These are phyloP conservation scores for Cervus canadensis DNA, from an alignment of 2,113 vertebrate species.

Conservation along the genomic window DNA sequence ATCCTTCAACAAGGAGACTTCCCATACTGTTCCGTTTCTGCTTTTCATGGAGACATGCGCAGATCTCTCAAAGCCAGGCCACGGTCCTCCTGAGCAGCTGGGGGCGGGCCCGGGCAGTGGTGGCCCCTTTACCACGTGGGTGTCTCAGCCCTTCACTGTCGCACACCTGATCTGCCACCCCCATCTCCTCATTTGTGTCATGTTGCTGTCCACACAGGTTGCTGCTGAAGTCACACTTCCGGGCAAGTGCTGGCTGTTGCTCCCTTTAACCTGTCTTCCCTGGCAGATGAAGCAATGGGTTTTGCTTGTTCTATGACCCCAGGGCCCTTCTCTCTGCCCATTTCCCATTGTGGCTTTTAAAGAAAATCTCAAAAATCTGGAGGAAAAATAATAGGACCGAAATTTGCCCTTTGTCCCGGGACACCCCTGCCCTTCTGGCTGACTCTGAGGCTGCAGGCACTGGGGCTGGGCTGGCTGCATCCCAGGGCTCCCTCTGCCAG, in stretches of 20 bases:
- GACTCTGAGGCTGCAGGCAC: not conserved
- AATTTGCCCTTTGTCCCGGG: not conserved
- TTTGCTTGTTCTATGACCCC: not conserved
- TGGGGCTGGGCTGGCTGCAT: fast-evolving
- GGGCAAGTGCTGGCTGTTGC: fast-evolving
- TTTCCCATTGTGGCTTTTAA: not conserved
- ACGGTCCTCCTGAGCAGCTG: not conserved
- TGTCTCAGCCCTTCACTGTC: not conserved
- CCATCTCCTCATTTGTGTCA: fast-evolving
- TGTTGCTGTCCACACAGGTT: fast-evolving
- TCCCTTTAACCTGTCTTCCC: not conserved
- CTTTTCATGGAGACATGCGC: fast-evolving
- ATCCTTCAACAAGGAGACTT: not conserved
- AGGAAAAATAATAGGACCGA: not conserved
- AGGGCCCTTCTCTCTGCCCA: not conserved
- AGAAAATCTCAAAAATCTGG: not conserved
- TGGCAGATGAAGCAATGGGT: fast-evolving
- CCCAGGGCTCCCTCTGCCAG: not conserved
- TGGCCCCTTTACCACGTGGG: not conserved
- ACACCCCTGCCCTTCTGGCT: not conserved
- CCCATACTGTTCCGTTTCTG: not conserved
- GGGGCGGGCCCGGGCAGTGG: fast-evolving
- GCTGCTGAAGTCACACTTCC: fast-evolving
- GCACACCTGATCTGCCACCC: fast-evolving
- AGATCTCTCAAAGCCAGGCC: not conserved